Evolutionary conservation across 2,888 invertebrate genomes (phyloP).

Genomic region (Oligia strigilis): DNA sequence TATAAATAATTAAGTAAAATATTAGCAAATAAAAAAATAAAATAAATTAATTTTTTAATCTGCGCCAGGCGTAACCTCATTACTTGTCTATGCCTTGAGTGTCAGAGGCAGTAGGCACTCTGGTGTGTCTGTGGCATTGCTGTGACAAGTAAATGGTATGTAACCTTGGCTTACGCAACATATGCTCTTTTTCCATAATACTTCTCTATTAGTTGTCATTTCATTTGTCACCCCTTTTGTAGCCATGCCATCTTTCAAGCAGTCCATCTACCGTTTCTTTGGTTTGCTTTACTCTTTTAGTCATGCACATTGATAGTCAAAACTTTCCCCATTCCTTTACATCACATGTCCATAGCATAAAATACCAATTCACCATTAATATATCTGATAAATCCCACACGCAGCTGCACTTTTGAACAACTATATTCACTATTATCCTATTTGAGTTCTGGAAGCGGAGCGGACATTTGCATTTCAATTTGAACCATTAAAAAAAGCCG

Average conservation of each 20-base stretch:
- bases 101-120: too few relatives aligned
- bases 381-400: conserved; percentile 31
- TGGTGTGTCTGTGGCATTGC: too few relatives aligned
- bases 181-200: not conserved
- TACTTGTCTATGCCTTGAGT: too few relatives aligned
- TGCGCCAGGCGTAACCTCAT: too few relatives aligned
- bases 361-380: conserved; percentile 6
- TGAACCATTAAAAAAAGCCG: conserved; percentile 73
- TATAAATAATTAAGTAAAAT: too few relatives aligned
- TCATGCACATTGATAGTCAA: too few relatives aligned
- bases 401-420: conserved; percentile 47
- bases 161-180: not conserved
- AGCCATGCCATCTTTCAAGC: not conserved
- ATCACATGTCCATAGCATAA: not conserved
- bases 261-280: not conserved
- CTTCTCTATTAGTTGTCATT: not conserved
- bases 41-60: too few relatives aligned
- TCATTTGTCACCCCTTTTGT: not conserved
- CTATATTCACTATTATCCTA: conserved; percentile 49
- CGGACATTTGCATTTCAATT: conserved; percentile 77
- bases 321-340: not conserved
- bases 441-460: conserved; percentile 56
- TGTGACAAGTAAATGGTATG: too few relatives aligned
- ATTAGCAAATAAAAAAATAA: too few relatives aligned
- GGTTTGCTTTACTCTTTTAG: not conserved